Evolutionary conservation across 1,140 invertebrate genomes (phyloP).

Genomic region (Penaeus indicus): DNA sequence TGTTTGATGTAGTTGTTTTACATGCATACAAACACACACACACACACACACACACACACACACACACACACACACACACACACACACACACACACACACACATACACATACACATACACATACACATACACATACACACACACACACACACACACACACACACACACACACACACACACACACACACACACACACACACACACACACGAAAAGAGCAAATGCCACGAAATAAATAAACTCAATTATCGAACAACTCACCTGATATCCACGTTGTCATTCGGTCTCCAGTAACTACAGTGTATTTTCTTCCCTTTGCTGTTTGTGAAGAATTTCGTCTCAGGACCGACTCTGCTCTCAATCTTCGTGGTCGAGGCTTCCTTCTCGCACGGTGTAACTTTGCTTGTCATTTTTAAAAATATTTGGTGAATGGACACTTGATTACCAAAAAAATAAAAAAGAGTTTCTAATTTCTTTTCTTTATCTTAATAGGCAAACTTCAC

Average conservation of each 20-base stretch:
- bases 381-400: slow-evolving; percentile 48
- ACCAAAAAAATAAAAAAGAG: background rate
- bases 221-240: background rate
- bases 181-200: too few species aligned
- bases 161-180: too few species aligned
- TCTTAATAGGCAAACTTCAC: background rate
- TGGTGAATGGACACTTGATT: background rate
- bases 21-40: too few species aligned
- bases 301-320: slow-evolving; percentile 46
- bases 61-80: too few species aligned
- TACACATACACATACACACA: too few species aligned
- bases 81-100: too few species aligned
- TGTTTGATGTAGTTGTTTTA: too few species aligned
- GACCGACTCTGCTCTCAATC: slow-evolving; percentile 39
- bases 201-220: background rate
- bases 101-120: too few species aligned
- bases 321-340: slow-evolving; percentile 47
- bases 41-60: too few species aligned
- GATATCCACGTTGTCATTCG: slow-evolving; percentile 16
- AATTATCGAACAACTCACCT: slow-evolving; percentile 8
- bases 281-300: slow-evolving; percentile 49
- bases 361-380: slow-evolving; percentile 26
- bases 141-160: too few species aligned
- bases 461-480: background rate
- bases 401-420: slow-evolving; percentile 35